phyloP scores from a whole-genome alignment of 2,113 vertebrate species.

The Engystomops pustulosus region DNA sequence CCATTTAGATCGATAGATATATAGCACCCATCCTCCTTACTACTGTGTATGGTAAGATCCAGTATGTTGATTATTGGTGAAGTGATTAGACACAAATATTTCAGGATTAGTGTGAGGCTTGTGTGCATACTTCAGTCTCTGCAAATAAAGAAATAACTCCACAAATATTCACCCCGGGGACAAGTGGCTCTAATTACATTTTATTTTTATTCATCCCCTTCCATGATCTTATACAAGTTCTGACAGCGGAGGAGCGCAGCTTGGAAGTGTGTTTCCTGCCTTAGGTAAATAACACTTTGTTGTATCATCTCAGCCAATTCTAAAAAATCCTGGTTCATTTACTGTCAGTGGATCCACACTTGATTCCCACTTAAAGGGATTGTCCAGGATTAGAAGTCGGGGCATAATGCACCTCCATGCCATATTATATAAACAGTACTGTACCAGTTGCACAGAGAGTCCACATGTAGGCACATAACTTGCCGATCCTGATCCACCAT shows the following conservation, averaged over 20 bases:
- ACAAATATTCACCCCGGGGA: constrained; percentile 44
- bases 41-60: too few relatives aligned
- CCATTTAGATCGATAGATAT: too few relatives aligned
- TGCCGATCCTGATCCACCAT: too few relatives aligned
- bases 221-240: constrained; percentile 21
- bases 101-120: neutral
- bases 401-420: too few relatives aligned
- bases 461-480: too few relatives aligned
- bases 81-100: constrained; percentile 15
- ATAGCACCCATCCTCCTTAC: too few relatives aligned
- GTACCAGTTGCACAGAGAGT: too few relatives aligned
- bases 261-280: constrained; percentile 20
- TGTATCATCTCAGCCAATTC: neutral
- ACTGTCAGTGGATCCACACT: neutral
- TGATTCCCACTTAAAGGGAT: neutral
- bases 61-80: too few relatives aligned
- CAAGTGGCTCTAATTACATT: constrained; percentile 31
- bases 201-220: constrained; percentile 34
- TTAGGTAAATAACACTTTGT: constrained; percentile 22
- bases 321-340: neutral
- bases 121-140: neutral
- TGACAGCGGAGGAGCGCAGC: constrained; percentile 25
- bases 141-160: constrained; percentile 3
- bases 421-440: too few relatives aligned
- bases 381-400: too few relatives aligned